Percentiles rank a stretch among this genome's conserved stretches.
phyloP scores from a whole-genome alignment of 2,888 invertebrate genomes.

The Ophioninae sp. region DNA sequence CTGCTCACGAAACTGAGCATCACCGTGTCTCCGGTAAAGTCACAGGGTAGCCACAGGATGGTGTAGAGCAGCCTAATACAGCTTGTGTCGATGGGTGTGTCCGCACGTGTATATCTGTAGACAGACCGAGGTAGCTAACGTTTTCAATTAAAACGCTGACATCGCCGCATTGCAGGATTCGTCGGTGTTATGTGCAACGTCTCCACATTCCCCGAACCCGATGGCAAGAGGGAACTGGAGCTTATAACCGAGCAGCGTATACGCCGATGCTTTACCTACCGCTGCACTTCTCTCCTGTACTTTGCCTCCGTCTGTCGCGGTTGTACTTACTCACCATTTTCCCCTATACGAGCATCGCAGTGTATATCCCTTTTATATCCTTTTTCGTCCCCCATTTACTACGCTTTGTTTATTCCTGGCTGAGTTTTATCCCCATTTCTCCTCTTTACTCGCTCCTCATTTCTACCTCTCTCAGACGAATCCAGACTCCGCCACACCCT shows the following conservation, averaged over 20 bases:
- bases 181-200: conserved; percentile 64
- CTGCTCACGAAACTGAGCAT: conserved; percentile 9
- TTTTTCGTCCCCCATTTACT: conserved; percentile 55
- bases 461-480: not conserved
- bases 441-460: conserved; percentile 4
- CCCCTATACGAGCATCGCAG: conserved; percentile 59
- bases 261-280: conserved; percentile 40
- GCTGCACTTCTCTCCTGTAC: conserved; percentile 50
- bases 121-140: conserved; percentile 51
- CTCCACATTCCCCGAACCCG: conserved; percentile 61
- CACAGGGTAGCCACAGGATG: conserved; percentile 28
- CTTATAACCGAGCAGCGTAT: conserved; percentile 41
- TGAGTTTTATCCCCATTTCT: not conserved
- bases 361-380: conserved; percentile 56
- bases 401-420: conserved; percentile 48
- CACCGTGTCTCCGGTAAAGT: conserved; percentile 5
- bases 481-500: conserved; percentile 11
- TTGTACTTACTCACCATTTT: conserved; percentile 56
- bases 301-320: conserved; percentile 43
- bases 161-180: conserved; percentile 73
- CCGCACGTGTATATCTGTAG: conserved; percentile 27
- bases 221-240: conserved; percentile 37
- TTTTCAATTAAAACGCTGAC: conserved; percentile 75
- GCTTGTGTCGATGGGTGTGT: conserved; percentile 40
- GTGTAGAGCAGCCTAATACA: conserved; percentile 14